A percentile compares a stretch with the other conserved stretches of the same genome.
phyloP scores from a whole-genome alignment of 2,888 invertebrate genomes.

The Julus scandinavius region DNA sequence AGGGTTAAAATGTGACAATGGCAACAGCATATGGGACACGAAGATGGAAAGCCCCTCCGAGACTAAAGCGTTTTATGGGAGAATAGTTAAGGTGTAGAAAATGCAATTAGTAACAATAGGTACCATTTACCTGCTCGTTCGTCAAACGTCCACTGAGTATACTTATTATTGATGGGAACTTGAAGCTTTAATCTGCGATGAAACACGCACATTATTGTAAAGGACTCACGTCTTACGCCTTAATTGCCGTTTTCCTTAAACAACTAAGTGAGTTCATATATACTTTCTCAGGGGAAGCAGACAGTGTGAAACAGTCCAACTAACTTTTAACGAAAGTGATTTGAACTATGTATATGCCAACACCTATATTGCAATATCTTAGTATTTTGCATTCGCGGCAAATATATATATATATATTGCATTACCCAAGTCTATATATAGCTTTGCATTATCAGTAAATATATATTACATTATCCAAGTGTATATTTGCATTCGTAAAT shows the following conservation, averaged over 20 bases:
- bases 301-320: background rate
- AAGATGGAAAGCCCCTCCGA: conserved; percentile 27
- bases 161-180: conserved; percentile 33
- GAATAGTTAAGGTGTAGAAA: conserved; percentile 27
- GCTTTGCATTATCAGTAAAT: too few species aligned
- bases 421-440: too few species aligned
- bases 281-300: background rate
- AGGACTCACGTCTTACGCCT: background rate
- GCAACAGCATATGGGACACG: background rate
- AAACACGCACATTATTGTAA: conserved; percentile 2
- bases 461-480: too few species aligned
- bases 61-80: conserved; percentile 14
- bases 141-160: conserved; percentile 4
- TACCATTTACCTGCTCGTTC: conserved; percentile 33
- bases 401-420: too few species aligned
- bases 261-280: background rate
- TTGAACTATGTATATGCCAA: too few species aligned
- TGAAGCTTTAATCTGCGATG: conserved; percentile 10
- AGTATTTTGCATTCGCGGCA: too few species aligned
- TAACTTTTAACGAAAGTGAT: too few species aligned
- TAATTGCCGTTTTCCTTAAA: conserved; percentile 22
- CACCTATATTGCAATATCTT: too few species aligned
- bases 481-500: too few species aligned
- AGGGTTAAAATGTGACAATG: conserved; percentile 31
- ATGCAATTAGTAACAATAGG: conserved; percentile 33